phyloP scores from a whole-genome alignment of 2,888 invertebrate species.

The Nebria brevicollis region DNA sequence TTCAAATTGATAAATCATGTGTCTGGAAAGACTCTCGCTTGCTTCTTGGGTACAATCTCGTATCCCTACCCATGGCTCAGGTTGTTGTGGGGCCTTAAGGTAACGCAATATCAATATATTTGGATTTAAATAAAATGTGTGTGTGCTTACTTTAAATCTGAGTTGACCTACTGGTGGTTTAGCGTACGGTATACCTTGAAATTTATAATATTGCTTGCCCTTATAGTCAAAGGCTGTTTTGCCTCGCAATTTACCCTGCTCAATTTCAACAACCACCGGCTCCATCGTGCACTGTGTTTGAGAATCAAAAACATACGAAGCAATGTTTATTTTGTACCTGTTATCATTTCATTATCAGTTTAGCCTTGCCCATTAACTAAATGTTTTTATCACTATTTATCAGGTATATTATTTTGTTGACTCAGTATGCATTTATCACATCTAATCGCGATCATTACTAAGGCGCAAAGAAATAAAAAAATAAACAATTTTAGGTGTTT shows the following conservation, averaged over 20 bases:
- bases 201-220: slow-evolving; percentile 48
- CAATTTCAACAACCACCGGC: slow-evolving; percentile 42
- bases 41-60: slow-evolving; percentile 51
- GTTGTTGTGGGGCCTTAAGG: slow-evolving; percentile 48
- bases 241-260: slow-evolving; percentile 49
- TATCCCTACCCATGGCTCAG: slow-evolving; percentile 49
- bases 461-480: no score
- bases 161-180: slow-evolving; percentile 51
- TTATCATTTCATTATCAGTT: slow-evolving; percentile 8
- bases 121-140: slow-evolving; percentile 2
- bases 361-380: slow-evolving; percentile 13
- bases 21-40: slow-evolving; percentile 53
- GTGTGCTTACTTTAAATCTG: slow-evolving; percentile 51
- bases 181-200: slow-evolving; percentile 53
- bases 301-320: background rate
- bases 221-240: slow-evolving; percentile 46
- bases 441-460: background rate
- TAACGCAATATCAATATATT: slow-evolving; percentile 3
- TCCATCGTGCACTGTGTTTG: slow-evolving; percentile 24
- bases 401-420: background rate
- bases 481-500: no score
- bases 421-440: background rate
- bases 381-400: background rate
- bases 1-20: slow-evolving; percentile 54
- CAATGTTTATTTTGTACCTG: background rate